These are phyloP conservation scores for Notoglanidium macrostoma DNA, from an alignment of 2,797 vertebrate species.

Conservation along the genomic window DNA sequence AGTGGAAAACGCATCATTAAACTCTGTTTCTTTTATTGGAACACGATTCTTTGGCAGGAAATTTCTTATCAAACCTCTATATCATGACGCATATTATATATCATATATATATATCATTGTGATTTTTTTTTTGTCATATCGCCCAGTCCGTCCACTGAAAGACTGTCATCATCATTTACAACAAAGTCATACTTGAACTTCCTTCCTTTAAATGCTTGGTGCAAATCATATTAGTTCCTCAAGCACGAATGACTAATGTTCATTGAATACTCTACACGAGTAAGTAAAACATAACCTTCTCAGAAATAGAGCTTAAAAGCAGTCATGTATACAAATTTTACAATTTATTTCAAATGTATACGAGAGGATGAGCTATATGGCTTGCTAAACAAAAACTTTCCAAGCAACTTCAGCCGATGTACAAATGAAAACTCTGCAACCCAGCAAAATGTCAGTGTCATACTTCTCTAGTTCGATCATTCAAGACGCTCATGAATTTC, in stretches of 20 bases:
- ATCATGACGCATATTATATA: background rate
- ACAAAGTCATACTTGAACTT: background rate
- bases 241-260: background rate
- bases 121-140: background rate
- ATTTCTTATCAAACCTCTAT: background rate
- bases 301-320: background rate
- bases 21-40: background rate
- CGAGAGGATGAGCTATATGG: constrained; percentile 13
- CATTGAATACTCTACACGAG: background rate
- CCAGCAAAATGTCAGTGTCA: background rate
- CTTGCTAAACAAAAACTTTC: background rate
- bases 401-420: constrained; percentile 6
- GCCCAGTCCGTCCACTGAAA: background rate
- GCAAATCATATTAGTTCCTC: background rate
- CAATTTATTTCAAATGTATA: constrained; percentile 38
- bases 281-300: background rate
- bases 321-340: background rate
- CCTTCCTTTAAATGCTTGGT: background rate
- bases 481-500: background rate
- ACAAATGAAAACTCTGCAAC: constrained; percentile 2
- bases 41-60: background rate
- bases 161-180: background rate
- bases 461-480: background rate
- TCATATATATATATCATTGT: background rate
- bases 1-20: background rate